phyloP scores from a whole-genome alignment of 92 coral and sea anemone species.

The Hydrozoanthus gracilis region DNA sequence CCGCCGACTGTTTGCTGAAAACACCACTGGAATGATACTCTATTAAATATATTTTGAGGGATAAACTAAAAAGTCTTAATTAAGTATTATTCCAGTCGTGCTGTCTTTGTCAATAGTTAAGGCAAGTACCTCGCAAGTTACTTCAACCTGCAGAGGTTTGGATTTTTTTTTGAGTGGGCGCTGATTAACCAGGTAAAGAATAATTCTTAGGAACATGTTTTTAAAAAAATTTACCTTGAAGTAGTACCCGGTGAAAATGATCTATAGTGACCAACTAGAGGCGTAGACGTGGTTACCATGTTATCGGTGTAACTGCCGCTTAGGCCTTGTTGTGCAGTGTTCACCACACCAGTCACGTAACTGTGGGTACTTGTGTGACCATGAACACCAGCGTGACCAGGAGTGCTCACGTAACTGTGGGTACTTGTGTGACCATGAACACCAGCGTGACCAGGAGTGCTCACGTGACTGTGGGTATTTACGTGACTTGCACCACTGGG shows the following conservation, averaged over 20 bases:
- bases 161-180: no score
- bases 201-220: no score
- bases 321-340: neutral
- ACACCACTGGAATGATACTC: no score
- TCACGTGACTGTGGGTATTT: neutral
- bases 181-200: neutral
- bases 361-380: slow-evolving; percentile 12
- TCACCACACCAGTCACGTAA: neutral
- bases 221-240: neutral
- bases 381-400: neutral
- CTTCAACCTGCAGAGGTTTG: no score
- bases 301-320: slow-evolving; percentile 2
- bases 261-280: neutral
- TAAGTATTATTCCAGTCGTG: no score
- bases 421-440: neutral
- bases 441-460: neutral
- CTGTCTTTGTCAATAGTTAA: no score
- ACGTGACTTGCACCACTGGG: slow-evolving; percentile 10
- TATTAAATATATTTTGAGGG: no score
- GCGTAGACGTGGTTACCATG: slow-evolving; percentile 33
- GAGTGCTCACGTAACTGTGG: neutral
- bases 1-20: no score
- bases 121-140: no score
- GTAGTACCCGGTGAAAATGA: neutral
- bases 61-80: no score